Conservation (phyloP, 2,888 invertebrate genomes). For the Tetanocera ferruginea region DNA sequence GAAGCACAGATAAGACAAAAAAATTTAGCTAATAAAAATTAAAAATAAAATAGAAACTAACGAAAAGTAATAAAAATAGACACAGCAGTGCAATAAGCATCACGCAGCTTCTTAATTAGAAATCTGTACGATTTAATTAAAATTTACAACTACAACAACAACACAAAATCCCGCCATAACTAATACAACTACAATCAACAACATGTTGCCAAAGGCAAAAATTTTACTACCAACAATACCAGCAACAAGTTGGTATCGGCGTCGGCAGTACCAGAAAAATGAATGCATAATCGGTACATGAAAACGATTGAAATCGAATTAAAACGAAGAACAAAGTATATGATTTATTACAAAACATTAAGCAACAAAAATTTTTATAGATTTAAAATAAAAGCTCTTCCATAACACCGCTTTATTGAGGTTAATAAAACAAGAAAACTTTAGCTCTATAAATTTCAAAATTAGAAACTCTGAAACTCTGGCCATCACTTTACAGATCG, state of each 20-base stretch:
- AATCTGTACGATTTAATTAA: conserved; percentile 64
- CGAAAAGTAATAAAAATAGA: neutral
- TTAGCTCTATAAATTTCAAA: neutral
- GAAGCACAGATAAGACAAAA: neutral
- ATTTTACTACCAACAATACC: neutral
- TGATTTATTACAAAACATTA: conserved; percentile 29
- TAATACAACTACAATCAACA: neutral
- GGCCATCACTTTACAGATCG: neutral
- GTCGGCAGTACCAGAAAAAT: no score
- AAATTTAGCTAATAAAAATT: conserved; percentile 5
- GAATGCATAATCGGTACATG: conserved; percentile 33
- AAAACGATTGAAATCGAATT: conserved; percentile 25
- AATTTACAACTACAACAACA: conserved; percentile 41
- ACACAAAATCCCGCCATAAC: neutral
- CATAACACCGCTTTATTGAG: neutral
- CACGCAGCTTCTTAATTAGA: conserved; percentile 67
- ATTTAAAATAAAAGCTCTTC: neutral
- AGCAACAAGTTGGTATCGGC: no score
- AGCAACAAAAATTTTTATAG: conserved; percentile 9
- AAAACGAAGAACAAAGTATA: conserved; percentile 2
- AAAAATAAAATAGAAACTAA: conserved; percentile 13
- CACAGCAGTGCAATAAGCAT: conserved; percentile 54
- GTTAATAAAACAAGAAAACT: neutral
- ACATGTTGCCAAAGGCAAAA: neutral
- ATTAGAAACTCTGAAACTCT: no score